Conservation (phyloP, 2,888 invertebrate genomes). For the Apodemia zela region DNA sequence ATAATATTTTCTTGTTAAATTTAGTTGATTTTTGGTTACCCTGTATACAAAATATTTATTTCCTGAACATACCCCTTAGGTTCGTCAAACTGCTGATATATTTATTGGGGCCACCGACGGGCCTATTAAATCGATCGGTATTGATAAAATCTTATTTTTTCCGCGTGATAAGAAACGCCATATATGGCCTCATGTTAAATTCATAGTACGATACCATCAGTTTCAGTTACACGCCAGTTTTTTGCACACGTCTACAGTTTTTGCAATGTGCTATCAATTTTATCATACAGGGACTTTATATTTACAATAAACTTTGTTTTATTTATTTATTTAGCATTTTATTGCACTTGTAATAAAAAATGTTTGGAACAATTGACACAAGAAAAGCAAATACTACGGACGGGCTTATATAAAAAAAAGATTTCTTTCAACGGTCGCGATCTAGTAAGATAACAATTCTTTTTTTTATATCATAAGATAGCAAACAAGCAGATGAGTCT, state of each 20-base stretch:
- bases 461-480: no score
- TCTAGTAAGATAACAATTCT: no score
- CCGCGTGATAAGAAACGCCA: conserved; percentile 36
- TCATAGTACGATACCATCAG: conserved; percentile 31
- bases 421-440: no score
- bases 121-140: conserved; percentile 47
- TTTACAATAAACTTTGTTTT: conserved; percentile 5
- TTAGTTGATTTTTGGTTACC: background rate
- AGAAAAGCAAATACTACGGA: background rate
- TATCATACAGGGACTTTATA: conserved; percentile 7
- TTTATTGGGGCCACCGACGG: conserved; percentile 60
- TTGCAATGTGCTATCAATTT: conserved; percentile 17
- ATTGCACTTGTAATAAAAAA: background rate
- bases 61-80: conserved; percentile 49
- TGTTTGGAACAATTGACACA: background rate
- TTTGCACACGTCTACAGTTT: conserved; percentile 18
- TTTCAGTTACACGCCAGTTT: conserved; percentile 17
- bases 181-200: conserved; percentile 32
- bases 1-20: background rate
- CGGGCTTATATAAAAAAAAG: no score
- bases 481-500: no score
- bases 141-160: conserved; percentile 61
- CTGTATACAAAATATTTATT: conserved; percentile 25
- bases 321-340: conserved; percentile 5
- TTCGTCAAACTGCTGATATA: conserved; percentile 60